These are phyloP conservation scores for Oscheius sp. DNA, from an alignment of 1,140 invertebrate genomes.

Conservation along the genomic window DNA sequence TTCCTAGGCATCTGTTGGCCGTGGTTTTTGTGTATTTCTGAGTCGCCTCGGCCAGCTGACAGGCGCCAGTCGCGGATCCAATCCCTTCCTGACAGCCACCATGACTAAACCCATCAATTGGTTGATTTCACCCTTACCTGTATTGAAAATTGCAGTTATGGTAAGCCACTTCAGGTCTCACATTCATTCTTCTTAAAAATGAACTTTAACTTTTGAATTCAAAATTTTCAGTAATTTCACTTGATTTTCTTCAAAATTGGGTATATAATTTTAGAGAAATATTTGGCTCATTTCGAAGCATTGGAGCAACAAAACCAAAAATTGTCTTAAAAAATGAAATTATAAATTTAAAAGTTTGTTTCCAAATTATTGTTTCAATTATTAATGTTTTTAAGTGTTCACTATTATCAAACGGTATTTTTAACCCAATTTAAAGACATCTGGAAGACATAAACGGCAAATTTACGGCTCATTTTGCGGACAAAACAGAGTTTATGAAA, in stretches of 20 bases:
- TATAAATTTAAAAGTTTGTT: too few relatives aligned
- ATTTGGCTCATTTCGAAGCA: too few relatives aligned
- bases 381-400: too few relatives aligned
- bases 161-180: background rate
- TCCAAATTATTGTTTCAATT: too few relatives aligned
- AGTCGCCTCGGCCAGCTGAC: background rate
- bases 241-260: background rate
- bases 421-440: too few relatives aligned
- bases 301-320: background rate
- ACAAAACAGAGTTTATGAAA: too few relatives aligned
- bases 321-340: background rate
- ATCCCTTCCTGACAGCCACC: background rate
- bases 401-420: too few relatives aligned
- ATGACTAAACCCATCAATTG: background rate
- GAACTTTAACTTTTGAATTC: background rate
- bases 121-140: background rate
- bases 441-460: too few relatives aligned
- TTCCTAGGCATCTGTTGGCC: too few relatives aligned
- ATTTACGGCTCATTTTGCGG: too few relatives aligned
- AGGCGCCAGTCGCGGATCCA: background rate
- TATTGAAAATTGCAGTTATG: background rate
- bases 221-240: background rate
- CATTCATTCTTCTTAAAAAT: background rate
- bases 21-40: too few relatives aligned
- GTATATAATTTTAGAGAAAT: too few relatives aligned